A percentile compares a stretch with the other conserved stretches of the same genome.
These are phyloP conservation scores for Holothuria leucospilota DNA, from an alignment of 53 echinoderm and acorn worm genomes.

Conservation along the genomic window DNA sequence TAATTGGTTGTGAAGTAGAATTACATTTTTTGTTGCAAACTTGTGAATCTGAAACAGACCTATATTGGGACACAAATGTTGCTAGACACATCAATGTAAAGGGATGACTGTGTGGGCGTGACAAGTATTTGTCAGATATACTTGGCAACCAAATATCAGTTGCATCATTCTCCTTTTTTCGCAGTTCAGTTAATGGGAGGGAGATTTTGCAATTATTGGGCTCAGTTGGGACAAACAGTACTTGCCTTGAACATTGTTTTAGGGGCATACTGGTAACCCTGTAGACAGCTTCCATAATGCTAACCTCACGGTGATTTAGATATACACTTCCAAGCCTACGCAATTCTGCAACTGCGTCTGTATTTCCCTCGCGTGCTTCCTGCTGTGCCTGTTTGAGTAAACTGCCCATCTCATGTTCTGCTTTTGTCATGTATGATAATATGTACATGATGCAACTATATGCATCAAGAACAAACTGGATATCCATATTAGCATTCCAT, in stretches of 20 bases:
- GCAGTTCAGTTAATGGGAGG: slow-evolving; percentile 24
- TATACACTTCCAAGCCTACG: too few relatives aligned
- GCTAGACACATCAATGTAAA: background rate
- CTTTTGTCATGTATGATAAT: too few relatives aligned
- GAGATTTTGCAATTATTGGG: slow-evolving; percentile 26
- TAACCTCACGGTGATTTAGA: too few relatives aligned
- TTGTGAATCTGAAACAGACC: background rate
- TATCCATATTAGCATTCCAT: too few relatives aligned
- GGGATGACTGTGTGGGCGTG: background rate
- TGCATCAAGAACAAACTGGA: too few relatives aligned
- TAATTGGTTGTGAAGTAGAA: too few relatives aligned
- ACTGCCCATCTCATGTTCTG: too few relatives aligned
- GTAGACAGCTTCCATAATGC: slow-evolving; percentile 53
- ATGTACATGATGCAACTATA: too few relatives aligned
- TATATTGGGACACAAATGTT: background rate
- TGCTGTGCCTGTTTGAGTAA: too few relatives aligned
- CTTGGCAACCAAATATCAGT: slow-evolving; percentile 30
- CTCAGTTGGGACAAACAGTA: slow-evolving; percentile 46
- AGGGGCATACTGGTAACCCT: slow-evolving; percentile 45
- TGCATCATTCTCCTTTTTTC: slow-evolving; percentile 11
- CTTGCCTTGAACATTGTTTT: slow-evolving; percentile 30
- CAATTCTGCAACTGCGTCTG: too few relatives aligned
- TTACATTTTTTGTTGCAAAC: background rate
- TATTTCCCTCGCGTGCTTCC: too few relatives aligned
- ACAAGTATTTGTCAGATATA: slow-evolving; percentile 15